phyloP scores from a whole-genome alignment of 1,140 invertebrate species.

The Ruditapes philippinarum region DNA sequence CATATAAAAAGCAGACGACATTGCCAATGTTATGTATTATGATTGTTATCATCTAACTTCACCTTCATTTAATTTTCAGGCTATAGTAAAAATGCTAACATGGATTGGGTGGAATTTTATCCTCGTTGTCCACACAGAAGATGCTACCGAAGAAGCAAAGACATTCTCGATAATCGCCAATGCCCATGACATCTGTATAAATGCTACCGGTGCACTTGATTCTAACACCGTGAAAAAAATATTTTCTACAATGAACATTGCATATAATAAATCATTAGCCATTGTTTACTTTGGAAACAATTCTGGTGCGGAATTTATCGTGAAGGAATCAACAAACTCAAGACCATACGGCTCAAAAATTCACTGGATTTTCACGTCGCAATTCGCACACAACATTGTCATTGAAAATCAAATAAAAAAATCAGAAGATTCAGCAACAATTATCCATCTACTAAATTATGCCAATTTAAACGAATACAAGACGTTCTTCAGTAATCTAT shows the following conservation, averaged over 20 bases:
- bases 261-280: slow-evolving; percentile 30
- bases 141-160: slow-evolving; percentile 51
- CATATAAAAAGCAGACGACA: no score
- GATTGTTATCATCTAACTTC: no score
- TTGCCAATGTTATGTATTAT: no score
- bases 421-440: background rate
- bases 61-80: no score
- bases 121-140: slow-evolving; percentile 66
- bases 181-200: slow-evolving; percentile 56
- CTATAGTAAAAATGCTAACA: slow-evolving; percentile 61
- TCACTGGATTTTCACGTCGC: background rate
- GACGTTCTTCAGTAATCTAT: background rate
- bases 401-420: background rate
- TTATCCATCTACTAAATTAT: background rate
- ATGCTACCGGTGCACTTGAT: slow-evolving; percentile 45
- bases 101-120: slow-evolving; percentile 69
- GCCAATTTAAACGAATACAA: background rate
- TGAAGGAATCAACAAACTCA: background rate
- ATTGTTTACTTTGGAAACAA: slow-evolving; percentile 54
- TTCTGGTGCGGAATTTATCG: background rate
- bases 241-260: background rate
- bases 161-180: background rate
- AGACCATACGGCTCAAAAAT: background rate
- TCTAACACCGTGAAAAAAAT: background rate
- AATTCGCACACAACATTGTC: background rate